Base-by-base conservation (phyloP, 2,888 invertebrate genomes). In the Cyrtodaria siliqua region DNA sequence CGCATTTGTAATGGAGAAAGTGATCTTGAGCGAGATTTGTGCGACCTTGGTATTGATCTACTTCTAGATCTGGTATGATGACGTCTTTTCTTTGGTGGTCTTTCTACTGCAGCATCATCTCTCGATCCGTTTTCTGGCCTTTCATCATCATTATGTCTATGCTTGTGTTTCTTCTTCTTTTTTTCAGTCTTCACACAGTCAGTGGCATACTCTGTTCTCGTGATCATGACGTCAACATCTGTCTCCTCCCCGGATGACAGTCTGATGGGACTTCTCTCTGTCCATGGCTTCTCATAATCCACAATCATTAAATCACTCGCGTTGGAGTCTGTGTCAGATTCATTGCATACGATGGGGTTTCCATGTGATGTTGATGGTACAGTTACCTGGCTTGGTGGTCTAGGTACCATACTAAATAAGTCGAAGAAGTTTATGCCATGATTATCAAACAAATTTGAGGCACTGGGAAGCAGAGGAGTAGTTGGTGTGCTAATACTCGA, bases 281-380 rank as follows among this genome's bases (percentile, higher is more conserved):
- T 94, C 73, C 95, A 95, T 42, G 96, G 95, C 89, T 95, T 95
- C 33, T 96, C 95, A 86, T 95, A 95, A 1, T 95, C 95, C 12
- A 96, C 94, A 61, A 96, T 94, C 59, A 89, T 82, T 1, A 91
- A 81, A 64, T 90, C 92, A 78, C 88, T 87, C 9, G 67, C 83
- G 33, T 81, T 72, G 23, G 81, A 71, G 49, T 81, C 83, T 12
- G 83, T 47, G 6, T 64, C 67, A 16, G 62, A 68, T 12, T 70
- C 70, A 29, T 26, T 23, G 27, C 52, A 71, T 33, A 53, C 12
- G 18, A 70, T 63, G 23, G 62, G 62, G 26, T 68, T 64, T 24
- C 40, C 47, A 23, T 52, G 69, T 44, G 71, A 33, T 20, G 52
- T 59, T 1, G 52, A 49, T 14, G 61, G 50, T 8, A 20, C 42